Evolutionary conservation across 2,888 invertebrate genomes (phyloP), one percentile per base, ranked within the genome.

Genomic region (Drosophila pegasa): DNA sequence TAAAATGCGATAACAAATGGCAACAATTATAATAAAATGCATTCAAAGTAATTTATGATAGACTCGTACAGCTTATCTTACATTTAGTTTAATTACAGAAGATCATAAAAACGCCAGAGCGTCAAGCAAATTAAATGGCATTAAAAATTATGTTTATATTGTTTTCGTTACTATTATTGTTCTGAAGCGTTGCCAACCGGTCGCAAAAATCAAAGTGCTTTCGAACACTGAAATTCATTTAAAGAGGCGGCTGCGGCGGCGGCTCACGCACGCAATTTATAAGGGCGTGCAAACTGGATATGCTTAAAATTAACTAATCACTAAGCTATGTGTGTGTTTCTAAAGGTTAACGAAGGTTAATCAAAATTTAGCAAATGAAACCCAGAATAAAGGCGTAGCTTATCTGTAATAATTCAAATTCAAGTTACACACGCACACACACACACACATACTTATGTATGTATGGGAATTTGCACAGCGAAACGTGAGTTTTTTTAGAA

Each of bases 291-390:
- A 54, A 52, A 63, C 18, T 45, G 33, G 45, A 63, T 56, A 60
- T 52, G 43, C 55, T 45, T 4, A n/a, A 48, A 62, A 41, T 35
- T 31, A 29, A 73, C 25, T 69, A 45, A 43, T 51, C 2, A 6
- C 10, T 50, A n/a, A 50, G 12, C 31, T 38, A 41, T 27, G 22
- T 31, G 38, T 43, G 12, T 7, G 40, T 3, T 12, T 51, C 5
- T 57, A 59, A 85, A 88, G 84, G 84, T 84, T 71, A 51, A 27
- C 25, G 37, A 84, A 88, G 87, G 84, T 87, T 78, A 82, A 58
- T 40, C 29, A 37, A 16, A 66, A 48, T 20, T 43, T 29, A 38
- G 6, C 8, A 60, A 55, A 54, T 52, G 51, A 37, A 35, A 31
- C 37, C 45, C 27, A 10, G 56, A 71, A 58, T 33, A n/a, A 14